phyloP scores from a whole-genome alignment of 2,113 vertebrate species.

The Vombatus ursinus region DNA sequence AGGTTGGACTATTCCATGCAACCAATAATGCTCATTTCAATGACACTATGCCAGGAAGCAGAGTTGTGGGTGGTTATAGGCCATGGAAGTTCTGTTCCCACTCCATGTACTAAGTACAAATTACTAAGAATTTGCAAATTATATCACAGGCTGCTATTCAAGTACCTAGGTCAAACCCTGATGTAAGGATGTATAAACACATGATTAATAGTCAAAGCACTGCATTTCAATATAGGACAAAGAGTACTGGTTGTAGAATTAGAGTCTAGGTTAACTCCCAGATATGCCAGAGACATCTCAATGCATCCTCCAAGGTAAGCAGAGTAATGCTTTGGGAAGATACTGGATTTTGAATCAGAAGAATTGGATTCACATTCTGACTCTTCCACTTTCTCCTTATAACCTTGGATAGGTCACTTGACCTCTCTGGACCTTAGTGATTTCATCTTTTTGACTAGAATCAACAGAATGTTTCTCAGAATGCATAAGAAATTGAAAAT shows the following conservation, averaged over 20 bases:
- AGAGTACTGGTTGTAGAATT: background rate
- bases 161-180: background rate
- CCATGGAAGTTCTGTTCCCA: background rate
- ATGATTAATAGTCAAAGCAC: background rate
- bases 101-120: background rate
- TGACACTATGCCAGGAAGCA: background rate
- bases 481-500: background rate
- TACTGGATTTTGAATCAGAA: background rate
- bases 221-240: background rate
- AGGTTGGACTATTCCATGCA: background rate
- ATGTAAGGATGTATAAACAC: background rate
- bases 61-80: background rate
- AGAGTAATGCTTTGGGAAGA: background rate
- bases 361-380: background rate
- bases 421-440: background rate
- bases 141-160: background rate
- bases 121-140: background rate
- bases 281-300: background rate
- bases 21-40: background rate
- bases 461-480: background rate
- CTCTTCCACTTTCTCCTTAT: background rate
- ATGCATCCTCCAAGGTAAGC: background rate
- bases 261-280: background rate
- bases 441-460: background rate
- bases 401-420: background rate